Conservation (phyloP, 2,797 vertebrate genomes). For the Leuciscus waleckii region DNA sequence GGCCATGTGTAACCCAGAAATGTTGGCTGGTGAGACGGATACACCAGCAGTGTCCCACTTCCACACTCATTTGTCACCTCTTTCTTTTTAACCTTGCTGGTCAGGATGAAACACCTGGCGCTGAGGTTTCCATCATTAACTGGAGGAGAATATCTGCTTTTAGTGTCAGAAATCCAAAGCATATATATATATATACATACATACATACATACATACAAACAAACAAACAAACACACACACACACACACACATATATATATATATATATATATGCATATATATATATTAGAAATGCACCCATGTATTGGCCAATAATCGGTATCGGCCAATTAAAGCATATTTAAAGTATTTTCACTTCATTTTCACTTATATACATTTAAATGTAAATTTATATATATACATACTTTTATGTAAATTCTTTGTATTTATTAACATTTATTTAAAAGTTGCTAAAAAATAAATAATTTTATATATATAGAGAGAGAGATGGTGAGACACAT, state of each 20-base stretch:
- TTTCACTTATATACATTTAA: no score
- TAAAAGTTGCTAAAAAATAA: background rate
- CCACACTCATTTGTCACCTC: constrained; percentile 44
- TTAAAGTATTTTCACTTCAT: no score
- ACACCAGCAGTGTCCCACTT: constrained; percentile 50
- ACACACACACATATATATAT: no score
- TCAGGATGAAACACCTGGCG: constrained; percentile 1
- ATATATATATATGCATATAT: no score
- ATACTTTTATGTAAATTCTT: background rate
- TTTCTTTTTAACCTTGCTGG: constrained; percentile 26
- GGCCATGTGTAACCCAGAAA: constrained; percentile 47
- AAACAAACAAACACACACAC: no score
- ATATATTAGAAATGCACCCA: no score
- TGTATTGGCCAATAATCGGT: no score
- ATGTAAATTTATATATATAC: background rate
- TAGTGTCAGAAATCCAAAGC: background rate
- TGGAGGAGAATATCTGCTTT: constrained; percentile 9
- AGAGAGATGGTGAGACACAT: background rate
- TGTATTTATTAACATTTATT: background rate
- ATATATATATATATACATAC: no score
- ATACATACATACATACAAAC: no score
- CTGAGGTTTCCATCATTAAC: background rate
- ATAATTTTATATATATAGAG: background rate
- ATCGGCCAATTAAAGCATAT: no score
- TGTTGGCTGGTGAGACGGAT: constrained; percentile 38